A percentile compares a stretch with the other conserved stretches of the same genome.
These are phyloP conservation scores for Potamarius usumacintae DNA, from an alignment of 2,113 vertebrate genomes.

Conservation along the genomic window DNA sequence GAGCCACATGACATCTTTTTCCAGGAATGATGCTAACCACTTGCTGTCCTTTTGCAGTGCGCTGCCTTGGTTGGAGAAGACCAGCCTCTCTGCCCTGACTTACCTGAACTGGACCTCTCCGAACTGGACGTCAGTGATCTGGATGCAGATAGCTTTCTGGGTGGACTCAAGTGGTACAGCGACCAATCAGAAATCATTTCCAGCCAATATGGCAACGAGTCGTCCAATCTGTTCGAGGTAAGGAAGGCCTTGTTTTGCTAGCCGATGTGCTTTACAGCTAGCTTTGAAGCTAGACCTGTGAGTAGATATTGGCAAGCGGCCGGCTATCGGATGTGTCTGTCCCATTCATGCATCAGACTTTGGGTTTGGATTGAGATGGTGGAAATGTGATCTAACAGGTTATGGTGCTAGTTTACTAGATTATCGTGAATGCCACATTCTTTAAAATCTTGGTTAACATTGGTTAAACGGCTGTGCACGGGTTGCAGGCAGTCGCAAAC, in stretches of 20 bases:
- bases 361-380: constrained; percentile 9
- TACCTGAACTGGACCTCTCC: constrained; percentile 98
- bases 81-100: constrained; percentile 97
- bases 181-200: constrained; percentile 99
- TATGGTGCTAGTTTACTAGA: neutral
- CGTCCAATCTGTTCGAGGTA: constrained; percentile 97
- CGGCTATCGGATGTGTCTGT: neutral
- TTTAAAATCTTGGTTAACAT: constrained; percentile 19
- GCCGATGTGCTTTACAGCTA: neutral
- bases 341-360: neutral
- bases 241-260: constrained; percentile 49
- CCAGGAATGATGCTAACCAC: neutral
- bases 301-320: neutral
- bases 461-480: constrained; percentile 1
- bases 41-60: constrained; percentile 78
- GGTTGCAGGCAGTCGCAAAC: constrained; percentile 62
- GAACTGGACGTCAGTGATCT: constrained; percentile 98
- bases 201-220: constrained; percentile 94
- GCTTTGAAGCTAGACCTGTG: constrained; percentile 5
- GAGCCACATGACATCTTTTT: neutral
- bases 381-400: constrained; percentile 5
- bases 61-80: constrained; percentile 99
- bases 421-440: constrained; percentile 2
- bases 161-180: constrained; percentile 98
- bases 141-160: constrained; percentile 94